A percentile compares a stretch with the other conserved stretches of the same genome.
Evolutionary conservation across 2,113 vertebrate species (phyloP).

Genomic region (Gnathonemus echidnorhynchus): DNA sequence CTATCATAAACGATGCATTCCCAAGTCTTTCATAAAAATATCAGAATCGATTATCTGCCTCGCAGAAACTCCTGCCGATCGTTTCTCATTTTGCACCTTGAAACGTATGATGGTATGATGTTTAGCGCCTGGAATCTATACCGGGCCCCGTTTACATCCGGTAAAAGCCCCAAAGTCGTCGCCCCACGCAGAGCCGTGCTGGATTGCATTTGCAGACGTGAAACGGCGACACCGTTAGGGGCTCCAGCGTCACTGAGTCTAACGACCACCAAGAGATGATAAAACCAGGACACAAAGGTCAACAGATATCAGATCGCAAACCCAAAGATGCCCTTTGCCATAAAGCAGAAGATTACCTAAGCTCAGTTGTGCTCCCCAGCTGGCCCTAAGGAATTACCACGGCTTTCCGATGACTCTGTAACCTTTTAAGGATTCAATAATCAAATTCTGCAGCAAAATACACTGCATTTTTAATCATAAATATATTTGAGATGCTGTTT

Average conservation of each 20-base stretch:
- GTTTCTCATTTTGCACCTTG: not conserved
- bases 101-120: not conserved
- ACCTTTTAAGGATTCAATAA: constrained; percentile 28
- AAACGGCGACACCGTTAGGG: not conserved
- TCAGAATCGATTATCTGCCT: not conserved
- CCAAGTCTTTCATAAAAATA: not conserved
- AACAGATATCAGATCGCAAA: constrained; percentile 23
- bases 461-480: constrained; percentile 23
- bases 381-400: constrained; percentile 23
- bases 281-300: constrained; percentile 14
- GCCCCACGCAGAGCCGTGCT: not conserved
- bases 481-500: constrained; percentile 10
- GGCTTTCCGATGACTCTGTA: constrained; percentile 23
- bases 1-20: not conserved
- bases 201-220: not conserved
- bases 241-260: not conserved
- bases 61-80: not conserved
- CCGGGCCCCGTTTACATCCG: not conserved
- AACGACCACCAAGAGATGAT: not conserved
- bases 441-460: constrained; percentile 17
- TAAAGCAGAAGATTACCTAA: constrained; percentile 17
- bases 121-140: not conserved
- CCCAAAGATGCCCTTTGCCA: constrained; percentile 7
- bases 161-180: not conserved
- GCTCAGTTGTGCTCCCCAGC: constrained; percentile 10